phyloP scores from a whole-genome alignment of 2,888 invertebrate species.

The Timandra comae region DNA sequence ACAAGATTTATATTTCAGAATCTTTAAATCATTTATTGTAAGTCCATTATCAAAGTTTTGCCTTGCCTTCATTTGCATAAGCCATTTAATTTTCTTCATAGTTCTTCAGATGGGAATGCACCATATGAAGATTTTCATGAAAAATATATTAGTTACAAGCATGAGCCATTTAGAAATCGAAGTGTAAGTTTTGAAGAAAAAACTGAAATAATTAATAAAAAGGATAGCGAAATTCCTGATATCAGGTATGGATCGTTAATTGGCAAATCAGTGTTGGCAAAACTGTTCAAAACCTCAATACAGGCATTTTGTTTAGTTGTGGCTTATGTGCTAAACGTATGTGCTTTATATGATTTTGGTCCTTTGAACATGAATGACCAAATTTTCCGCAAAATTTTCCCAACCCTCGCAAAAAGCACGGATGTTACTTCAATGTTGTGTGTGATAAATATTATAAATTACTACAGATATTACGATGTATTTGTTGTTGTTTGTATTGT shows the following conservation, averaged over 20 bases:
- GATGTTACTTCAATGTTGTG: too few species aligned
- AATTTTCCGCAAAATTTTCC: too few species aligned
- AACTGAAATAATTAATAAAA: constrained; percentile 51
- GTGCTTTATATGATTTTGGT: constrained; percentile 8
- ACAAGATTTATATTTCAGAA: too few species aligned
- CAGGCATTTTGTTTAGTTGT: constrained; percentile 1
- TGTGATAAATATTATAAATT: too few species aligned
- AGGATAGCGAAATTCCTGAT: constrained; percentile 45
- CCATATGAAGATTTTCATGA: constrained; percentile 88
- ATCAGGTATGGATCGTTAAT: constrained; percentile 52
- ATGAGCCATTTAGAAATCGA: constrained; percentile 84
- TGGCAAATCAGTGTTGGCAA: constrained; percentile 12
- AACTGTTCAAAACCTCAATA: not conserved
- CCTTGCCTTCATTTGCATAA: constrained; percentile 54
- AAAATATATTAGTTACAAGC: constrained; percentile 83
- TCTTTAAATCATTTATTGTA: too few species aligned
- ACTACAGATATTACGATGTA: too few species aligned
- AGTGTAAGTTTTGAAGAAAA: constrained; percentile 84
- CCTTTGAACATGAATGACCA: too few species aligned
- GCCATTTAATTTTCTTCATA: constrained; percentile 67
- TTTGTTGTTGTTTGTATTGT: too few species aligned
- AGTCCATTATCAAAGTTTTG: constrained; percentile 3
- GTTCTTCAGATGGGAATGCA: constrained; percentile 75
- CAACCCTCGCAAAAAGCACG: too few species aligned
- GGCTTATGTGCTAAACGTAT: too few species aligned